Base-by-base conservation (phyloP, 2,113 vertebrate species). In the Pseudopipra pipra region DNA sequence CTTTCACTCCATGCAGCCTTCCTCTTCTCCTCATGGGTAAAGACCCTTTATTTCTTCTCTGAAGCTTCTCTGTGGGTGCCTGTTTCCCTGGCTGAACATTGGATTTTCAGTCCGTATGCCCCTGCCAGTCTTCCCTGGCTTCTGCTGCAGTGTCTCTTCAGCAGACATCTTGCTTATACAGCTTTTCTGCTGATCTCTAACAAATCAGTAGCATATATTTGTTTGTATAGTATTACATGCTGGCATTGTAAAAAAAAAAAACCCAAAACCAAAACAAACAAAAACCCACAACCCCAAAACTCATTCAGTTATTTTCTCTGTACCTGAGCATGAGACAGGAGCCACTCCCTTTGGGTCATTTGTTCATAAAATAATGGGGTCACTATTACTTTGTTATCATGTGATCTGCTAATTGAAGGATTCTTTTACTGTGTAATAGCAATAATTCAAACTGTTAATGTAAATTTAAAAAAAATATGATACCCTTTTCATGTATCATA, bases 241-340 rank as follows among this genome's bases (percentile, higher is more conserved):
- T 94, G 21, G 17, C 52, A 79, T 31, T 90, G 76, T 91, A 2
- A 16, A 74, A 81, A 72, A 51, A n/a, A 51, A 47, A 22, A 5
- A 15, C 23, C 52, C 27, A 5, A 47, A 23, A 24, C 62, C 44
- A 15, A 47, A 62, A 49, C 2, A 27, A 44, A 25, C 20, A 39
- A 56, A 63, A 76, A 37, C 13, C 15, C 35, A 37, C 33, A 76
- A 65, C 71, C 8, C 11, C 30, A 80, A 93, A 93, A 96, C 77
- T 91, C 77, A 97, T 95, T 87, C 90, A 89, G 22, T 96, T 91
- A 47, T 93, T 96, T 95, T 96, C 35, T 58, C 55, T 94, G 74
- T 96, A 96, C 91, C 93, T 96, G 73, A 90, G 54, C 68, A n/a
- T 72, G 75, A 93, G 65, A 82, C 21, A 61, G 86, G 76, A 91